These are phyloP conservation scores for Omphaloscelis lunosa DNA, from an alignment of 2,888 invertebrate species.

Conservation along the genomic window DNA sequence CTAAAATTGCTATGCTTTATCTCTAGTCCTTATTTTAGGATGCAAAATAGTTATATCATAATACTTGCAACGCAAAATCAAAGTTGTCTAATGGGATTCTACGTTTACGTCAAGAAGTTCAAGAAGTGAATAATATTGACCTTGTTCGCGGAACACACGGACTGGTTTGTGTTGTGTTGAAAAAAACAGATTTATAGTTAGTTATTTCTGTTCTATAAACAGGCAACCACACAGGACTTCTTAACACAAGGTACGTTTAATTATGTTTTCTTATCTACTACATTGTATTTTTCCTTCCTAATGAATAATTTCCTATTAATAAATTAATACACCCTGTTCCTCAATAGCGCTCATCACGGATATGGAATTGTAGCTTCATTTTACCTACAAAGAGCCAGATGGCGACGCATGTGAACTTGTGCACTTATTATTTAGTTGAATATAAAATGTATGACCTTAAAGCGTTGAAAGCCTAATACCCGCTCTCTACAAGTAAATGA, in stretches of 20 bases:
- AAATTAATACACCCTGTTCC: too few species aligned
- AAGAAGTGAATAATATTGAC: constrained; percentile 59
- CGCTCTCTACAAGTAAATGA: constrained; percentile 21
- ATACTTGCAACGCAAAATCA: constrained; percentile 20
- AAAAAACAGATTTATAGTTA: constrained; percentile 41
- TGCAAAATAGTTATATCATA: background rate
- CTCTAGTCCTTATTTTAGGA: background rate
- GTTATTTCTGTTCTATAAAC: constrained; percentile 43
- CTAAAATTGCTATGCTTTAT: background rate
- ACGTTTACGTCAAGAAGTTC: constrained; percentile 41
- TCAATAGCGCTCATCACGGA: constrained; percentile 7
- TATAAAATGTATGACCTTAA: constrained; percentile 45
- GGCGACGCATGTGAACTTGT: constrained; percentile 48
- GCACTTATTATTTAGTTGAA: constrained; percentile 16
- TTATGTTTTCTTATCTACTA: background rate
- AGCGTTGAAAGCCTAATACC: constrained; percentile 16
- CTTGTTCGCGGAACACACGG: constrained; percentile 56
- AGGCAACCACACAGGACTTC: constrained; percentile 18
- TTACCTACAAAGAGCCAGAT: constrained; percentile 18
- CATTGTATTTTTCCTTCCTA: background rate
- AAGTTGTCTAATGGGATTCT: constrained; percentile 29
- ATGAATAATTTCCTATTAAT: background rate
- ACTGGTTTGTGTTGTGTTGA: constrained; percentile 56
- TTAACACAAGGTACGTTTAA: constrained; percentile 51
- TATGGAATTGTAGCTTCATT: constrained; percentile 23